Percentiles rank a stretch among this genome's conserved stretches.
phyloP scores from a whole-genome alignment of 1,140 invertebrate species.

The Branchinecta lynchi region DNA sequence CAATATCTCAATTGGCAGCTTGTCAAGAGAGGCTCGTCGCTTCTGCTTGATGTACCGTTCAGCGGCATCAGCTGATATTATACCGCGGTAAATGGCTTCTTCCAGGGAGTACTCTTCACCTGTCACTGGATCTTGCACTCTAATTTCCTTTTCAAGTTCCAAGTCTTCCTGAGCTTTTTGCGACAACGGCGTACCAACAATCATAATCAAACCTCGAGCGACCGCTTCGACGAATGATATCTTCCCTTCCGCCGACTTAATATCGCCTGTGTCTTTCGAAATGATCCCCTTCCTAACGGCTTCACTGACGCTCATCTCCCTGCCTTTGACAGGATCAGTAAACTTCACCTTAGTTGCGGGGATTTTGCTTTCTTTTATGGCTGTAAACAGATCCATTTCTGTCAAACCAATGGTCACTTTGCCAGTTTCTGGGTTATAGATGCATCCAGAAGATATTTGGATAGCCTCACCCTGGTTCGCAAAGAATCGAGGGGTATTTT shows the following conservation, averaged over 20 bases:
- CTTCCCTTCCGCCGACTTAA: slow-evolving; percentile 44
- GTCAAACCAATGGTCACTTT: slow-evolving; percentile 51
- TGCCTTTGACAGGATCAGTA: slow-evolving; percentile 51
- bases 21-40: not conserved
- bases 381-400: slow-evolving; percentile 44
- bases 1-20: slow-evolving; percentile 13
- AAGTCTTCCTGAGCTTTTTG: slow-evolving; percentile 30
- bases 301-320: slow-evolving; percentile 51
- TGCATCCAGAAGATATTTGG: slow-evolving; percentile 47
- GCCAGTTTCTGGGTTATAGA: slow-evolving; percentile 56
- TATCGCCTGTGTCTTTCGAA: slow-evolving; percentile 51
- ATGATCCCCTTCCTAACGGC: slow-evolving; percentile 58
- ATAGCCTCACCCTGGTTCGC: slow-evolving; percentile 26
- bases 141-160: slow-evolving; percentile 17
- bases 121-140: slow-evolving; percentile 55
- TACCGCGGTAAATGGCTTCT: slow-evolving; percentile 35
- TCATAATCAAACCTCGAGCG: slow-evolving; percentile 50
- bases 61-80: slow-evolving; percentile 30
- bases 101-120: slow-evolving; percentile 56
- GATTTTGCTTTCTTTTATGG: slow-evolving; percentile 48
- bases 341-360: slow-evolving; percentile 51
- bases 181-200: slow-evolving; percentile 48
- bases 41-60: slow-evolving; percentile 19
- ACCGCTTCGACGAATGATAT: slow-evolving; percentile 55
- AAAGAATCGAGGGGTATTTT: not conserved